phyloP scores from a whole-genome alignment of 2,888 invertebrate genomes.

The Megamerina dolium region DNA sequence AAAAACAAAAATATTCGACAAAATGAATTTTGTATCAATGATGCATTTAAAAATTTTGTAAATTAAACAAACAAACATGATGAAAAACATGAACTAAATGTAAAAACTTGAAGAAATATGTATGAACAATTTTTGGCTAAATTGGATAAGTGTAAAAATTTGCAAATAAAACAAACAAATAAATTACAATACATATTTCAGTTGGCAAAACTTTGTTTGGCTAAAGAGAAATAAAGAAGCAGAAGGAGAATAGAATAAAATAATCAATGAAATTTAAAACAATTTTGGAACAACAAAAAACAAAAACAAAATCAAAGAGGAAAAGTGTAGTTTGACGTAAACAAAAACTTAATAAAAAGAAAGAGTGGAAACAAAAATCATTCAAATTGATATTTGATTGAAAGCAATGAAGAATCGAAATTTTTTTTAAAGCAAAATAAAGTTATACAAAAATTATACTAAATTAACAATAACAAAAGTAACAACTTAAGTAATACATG shows the following conservation, averaged over 20 bases:
- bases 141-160: conserved; percentile 4
- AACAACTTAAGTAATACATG: too few relatives aligned
- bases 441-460: conserved; percentile 21
- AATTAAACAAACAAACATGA: conserved; percentile 10
- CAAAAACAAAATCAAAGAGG: conserved; percentile 11
- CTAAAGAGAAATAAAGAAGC: conserved; percentile 9
- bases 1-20: conserved; percentile 14
- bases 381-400: too few relatives aligned
- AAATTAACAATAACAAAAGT: conserved; percentile 2
- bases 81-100: conserved; percentile 2
- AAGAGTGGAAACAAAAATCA: too few relatives aligned
- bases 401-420: too few relatives aligned
- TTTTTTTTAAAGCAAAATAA: conserved; percentile 19
- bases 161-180: conserved; percentile 5
- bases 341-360: too few relatives aligned
- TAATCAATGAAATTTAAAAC: too few relatives aligned
- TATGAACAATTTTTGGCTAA: conserved; percentile 1
- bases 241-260: too few relatives aligned
- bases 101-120: conserved; percentile 8
- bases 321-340: conserved; percentile 27
- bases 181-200: conserved; percentile 6
- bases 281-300: too few relatives aligned
- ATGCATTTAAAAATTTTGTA: conserved; percentile 15
- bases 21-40: conserved; percentile 11
- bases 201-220: conserved; percentile 13